Evolutionary conservation across 1,140 invertebrate genomes (phyloP).

Genomic region (Bombus turneri): DNA sequence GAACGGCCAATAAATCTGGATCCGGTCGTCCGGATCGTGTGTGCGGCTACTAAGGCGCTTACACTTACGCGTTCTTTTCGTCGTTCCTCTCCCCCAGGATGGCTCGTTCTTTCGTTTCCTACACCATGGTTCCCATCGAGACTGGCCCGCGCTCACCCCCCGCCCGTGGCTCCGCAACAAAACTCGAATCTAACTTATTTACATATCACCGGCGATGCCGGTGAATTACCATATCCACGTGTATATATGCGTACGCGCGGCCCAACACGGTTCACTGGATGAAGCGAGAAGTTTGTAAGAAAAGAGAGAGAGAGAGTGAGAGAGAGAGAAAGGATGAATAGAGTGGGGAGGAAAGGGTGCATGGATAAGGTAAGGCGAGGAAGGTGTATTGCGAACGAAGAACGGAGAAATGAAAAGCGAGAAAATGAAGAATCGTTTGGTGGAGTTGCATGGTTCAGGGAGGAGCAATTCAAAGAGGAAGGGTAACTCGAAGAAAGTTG

Average conservation of each 20-base stretch:
- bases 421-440: conserved; percentile 22
- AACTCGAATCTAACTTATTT: conserved; percentile 82
- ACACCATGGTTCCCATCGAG: conserved; percentile 79
- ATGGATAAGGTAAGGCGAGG: not conserved
- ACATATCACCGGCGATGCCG: conserved; percentile 79
- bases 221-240: conserved; percentile 80
- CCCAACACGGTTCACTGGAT: not conserved
- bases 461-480: not conserved
- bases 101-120: conserved; percentile 58
- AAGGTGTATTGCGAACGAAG: not conserved
- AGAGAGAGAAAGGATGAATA: too few species aligned
- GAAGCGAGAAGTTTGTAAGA: conserved; percentile 21
- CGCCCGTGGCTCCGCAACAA: conserved; percentile 69
- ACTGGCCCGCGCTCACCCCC: conserved; percentile 56
- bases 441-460: not conserved
- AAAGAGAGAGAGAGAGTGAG: conserved; percentile 1
- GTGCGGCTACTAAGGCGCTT: conserved; percentile 81
- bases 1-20: conserved; percentile 81
- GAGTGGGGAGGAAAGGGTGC: not conserved
- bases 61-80: conserved; percentile 71
- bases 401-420: conserved; percentile 13
- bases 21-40: conserved; percentile 71
- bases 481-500: not conserved
- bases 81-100: conserved; percentile 50
- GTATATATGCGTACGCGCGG: conserved; percentile 36